Base-by-base conservation (phyloP, 1,140 invertebrate species). In the Cyrtorhinus lividipennis region DNA sequence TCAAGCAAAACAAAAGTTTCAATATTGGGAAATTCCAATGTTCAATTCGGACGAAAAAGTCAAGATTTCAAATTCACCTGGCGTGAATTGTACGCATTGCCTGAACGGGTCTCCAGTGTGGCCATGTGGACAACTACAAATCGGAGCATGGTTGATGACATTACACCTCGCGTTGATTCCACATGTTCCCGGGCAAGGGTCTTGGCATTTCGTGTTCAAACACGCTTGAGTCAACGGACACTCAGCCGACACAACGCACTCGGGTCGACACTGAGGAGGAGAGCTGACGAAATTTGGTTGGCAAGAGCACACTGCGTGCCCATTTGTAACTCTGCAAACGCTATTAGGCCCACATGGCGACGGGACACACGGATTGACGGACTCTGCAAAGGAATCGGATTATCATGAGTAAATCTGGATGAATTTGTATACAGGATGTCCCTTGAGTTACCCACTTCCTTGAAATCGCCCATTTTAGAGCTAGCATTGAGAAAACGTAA, bases 101-200 rank as follows among this genome's bases (percentile, higher is more conserved):
- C 76, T 76, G 61, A 81, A 80, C 53, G 79, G 79, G 75, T 81
- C 77, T 22, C 79, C 79, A 12, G 77, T 79, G 64, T 74, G 72
- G 38, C 74, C 76, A 22, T 69, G 61, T 12, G 74, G 72, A 68
- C 79, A 80, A 18, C 73, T 78, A 68, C 79, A 80, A 2, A 80
- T 79, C 3, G 83, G 79, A 69, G 77, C 78, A 67, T 84, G 83
- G 66, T 81, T 83, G 30, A 82, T 74, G 2, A 88, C 85, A 63
- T 83, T 76, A 67, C 88, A 91, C 62, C 83, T 80, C 1, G 87
- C 85, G 61, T 83, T 83, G 12, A 84, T 72, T 38, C 86, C 87
- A 73, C 88, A 92, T 0, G 85, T 86, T 56, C 86, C 86, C 18
- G 81, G 80, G 69, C 87, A 90, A 13, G 87, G 86, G 76, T 88